These are phyloP conservation scores for Ptychobarbus kaznakovi DNA, from an alignment of 2,797 vertebrate genomes.

Conservation along the genomic window DNA sequence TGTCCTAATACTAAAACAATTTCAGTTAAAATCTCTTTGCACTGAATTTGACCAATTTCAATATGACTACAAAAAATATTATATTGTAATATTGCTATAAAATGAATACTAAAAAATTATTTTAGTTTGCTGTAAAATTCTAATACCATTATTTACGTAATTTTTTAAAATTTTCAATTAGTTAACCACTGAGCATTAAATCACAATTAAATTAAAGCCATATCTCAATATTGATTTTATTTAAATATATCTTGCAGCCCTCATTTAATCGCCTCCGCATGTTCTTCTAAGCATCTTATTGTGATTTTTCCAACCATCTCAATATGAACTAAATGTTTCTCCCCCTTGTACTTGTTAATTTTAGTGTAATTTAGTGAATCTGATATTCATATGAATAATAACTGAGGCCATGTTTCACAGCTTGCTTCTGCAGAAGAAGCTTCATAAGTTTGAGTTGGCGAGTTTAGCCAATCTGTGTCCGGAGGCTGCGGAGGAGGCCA, in stretches of 20 bases:
- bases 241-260: not conserved
- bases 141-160: no score
- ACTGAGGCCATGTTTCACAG: slow-evolving; percentile 67
- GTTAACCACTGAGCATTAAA: no score
- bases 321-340: not conserved
- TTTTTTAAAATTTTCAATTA: no score
- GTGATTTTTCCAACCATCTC: not conserved
- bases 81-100: no score
- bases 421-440: slow-evolving; percentile 95
- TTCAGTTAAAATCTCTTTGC: no score
- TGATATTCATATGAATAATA: not conserved
- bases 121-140: no score
- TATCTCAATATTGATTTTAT: no score
- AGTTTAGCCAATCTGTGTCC: slow-evolving; percentile 97
- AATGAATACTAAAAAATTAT: no score
- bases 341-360: not conserved
- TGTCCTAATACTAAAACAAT: no score
- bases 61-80: no score
- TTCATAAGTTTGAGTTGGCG: slow-evolving; percentile 95
- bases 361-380: not conserved
- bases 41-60: no score
- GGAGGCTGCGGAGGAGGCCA: slow-evolving; percentile 94
- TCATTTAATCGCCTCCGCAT: not conserved
- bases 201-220: no score
- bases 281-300: not conserved